Base-by-base conservation (phyloP, 2,113 vertebrate species). In the Psittacula cyanocephala region DNA sequence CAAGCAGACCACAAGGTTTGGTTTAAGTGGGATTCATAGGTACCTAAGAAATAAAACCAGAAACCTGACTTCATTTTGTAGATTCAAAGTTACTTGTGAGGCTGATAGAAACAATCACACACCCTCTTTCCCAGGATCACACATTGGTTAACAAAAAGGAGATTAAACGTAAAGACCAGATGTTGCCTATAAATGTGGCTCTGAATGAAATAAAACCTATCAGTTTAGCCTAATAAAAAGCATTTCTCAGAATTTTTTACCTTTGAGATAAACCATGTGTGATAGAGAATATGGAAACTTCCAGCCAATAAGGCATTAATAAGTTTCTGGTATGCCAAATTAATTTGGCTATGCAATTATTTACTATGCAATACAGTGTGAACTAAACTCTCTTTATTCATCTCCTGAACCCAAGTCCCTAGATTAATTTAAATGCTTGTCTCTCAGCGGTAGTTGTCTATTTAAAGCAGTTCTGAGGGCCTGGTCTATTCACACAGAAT, bases 161-260 rank as follows among this genome's bases (percentile, higher is more conserved):
- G 64, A 72, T 13, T 31, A 87, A 94, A 88, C 68, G 79, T 78
- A 90, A 87, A 81, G 77, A 76, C 37, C 95, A 96, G 91, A 96
- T 94, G 92, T 88, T 88, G 35, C 85, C 57, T 80, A 87, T 96
- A 96, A 93, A 92, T 14, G 52, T 85, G 52, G 47, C 35, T 91
- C 80, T 91, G 74, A 75, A 95, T 77, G 65, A 94, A 93, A 94
- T 93, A 69, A 94, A 93, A 91, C 82, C 47, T 92, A 65, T 72
- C 69, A 69, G 69, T 90, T 94, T 91, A 92, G 86, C 47, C 72
- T 86, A 91, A 96, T 79, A 91, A 97, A 97, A 92, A 95, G 17
- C 72, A 91, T 47, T 96, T 81, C 81, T 94, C 64, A 81, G 62
- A 92, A 83, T 95, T 95, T 94, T 85, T 94, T 91, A 96, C 79